These are phyloP conservation scores for Percopsis transmontana DNA, from an alignment of 2,113 vertebrate genomes.

Conservation along the genomic window DNA sequence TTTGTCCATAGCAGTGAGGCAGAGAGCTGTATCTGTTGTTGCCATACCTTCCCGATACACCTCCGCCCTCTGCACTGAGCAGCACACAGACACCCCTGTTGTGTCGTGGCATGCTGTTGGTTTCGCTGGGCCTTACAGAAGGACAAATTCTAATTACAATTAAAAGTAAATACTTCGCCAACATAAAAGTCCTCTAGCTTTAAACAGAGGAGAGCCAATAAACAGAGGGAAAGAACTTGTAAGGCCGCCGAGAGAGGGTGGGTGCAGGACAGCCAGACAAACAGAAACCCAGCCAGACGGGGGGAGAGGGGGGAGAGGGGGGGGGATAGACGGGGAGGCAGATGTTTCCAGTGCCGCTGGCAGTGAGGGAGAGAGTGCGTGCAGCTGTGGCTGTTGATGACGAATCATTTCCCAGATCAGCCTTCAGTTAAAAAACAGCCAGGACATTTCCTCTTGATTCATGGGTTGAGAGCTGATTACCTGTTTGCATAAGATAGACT, in stretches of 20 bases:
- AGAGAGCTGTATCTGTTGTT: no score
- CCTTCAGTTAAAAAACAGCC: slow-evolving; percentile 38
- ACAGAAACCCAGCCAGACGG: not conserved
- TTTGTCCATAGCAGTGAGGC: no score
- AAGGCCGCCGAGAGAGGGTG: not conserved
- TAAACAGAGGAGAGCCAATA: not conserved
- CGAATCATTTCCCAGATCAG: slow-evolving; percentile 51
- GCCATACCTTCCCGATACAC: no score
- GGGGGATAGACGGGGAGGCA: slow-evolving; percentile 21
- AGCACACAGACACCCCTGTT: no score
- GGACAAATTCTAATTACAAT: no score
- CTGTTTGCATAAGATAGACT: slow-evolving; percentile 20
- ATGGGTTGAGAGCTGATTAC: slow-evolving; percentile 41
- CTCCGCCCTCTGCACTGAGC: no score
- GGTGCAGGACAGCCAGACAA: not conserved
- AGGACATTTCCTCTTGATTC: slow-evolving; percentile 62
- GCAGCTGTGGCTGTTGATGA: slow-evolving; percentile 53
- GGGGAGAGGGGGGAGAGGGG: no score
- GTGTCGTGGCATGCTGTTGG: no score
- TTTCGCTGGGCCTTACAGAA: no score
- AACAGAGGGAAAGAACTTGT: not conserved
- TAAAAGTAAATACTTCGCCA: no score
- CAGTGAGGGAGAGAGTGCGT: slow-evolving; percentile 24
- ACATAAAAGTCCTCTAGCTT: no score
- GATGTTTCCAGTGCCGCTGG: slow-evolving; percentile 45